phyloP scores from a whole-genome alignment of 2,888 invertebrate genomes.

The Rhagonycha fulva region DNA sequence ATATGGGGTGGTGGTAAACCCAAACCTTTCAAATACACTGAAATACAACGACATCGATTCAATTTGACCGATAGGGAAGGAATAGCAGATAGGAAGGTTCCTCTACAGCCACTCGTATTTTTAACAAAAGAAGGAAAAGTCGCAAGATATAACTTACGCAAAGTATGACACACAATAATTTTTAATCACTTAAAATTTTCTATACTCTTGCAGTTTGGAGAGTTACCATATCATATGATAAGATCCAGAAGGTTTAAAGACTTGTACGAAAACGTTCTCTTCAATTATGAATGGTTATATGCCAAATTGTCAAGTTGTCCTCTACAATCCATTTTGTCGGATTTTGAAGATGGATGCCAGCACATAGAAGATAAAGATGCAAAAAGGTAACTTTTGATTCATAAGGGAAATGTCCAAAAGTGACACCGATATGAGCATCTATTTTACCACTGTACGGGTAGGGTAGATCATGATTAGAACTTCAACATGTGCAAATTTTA shows the following conservation, averaged over 20 bases:
- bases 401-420: not conserved
- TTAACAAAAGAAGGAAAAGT: conserved; percentile 87
- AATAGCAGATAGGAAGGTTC: conserved; percentile 91
- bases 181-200: not conserved
- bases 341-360: conserved; percentile 90
- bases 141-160: conserved; percentile 90
- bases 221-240: conserved; percentile 93
- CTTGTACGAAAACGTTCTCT: conserved; percentile 88
- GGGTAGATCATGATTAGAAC: too few relatives aligned
- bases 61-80: conserved; percentile 87
- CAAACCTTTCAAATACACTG: conserved; percentile 96
- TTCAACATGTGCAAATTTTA: too few relatives aligned
- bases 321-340: conserved; percentile 89
- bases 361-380: conserved; percentile 84
- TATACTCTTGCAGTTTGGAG: conserved; percentile 73
- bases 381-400: conserved; percentile 62
- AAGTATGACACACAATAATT: conserved; percentile 62
- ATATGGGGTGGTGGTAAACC: conserved; percentile 95
- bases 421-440: too few relatives aligned
- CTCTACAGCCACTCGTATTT: conserved; percentile 90
- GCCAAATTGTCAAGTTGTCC: conserved; percentile 96
- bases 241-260: conserved; percentile 89
- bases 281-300: conserved; percentile 97
- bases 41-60: conserved; percentile 89
- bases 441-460: too few relatives aligned